These are phyloP conservation scores for Thalassaphorura encarpata DNA, from an alignment of 1,140 invertebrate species.

Conservation along the genomic window DNA sequence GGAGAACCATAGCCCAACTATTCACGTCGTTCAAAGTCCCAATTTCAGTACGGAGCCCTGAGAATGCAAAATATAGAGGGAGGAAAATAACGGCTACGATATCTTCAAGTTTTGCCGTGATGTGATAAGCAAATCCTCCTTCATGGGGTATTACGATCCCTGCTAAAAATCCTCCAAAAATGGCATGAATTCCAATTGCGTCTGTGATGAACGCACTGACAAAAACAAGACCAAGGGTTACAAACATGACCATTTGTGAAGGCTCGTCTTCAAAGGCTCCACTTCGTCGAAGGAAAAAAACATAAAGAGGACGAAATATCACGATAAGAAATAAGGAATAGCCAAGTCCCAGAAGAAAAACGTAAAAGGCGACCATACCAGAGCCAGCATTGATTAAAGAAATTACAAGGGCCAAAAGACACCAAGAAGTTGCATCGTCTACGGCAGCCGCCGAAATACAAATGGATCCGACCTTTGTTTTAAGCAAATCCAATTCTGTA, in stretches of 20 bases:
- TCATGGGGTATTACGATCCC: constrained; percentile 31
- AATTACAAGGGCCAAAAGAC: constrained; percentile 30
- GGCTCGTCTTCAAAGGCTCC: constrained; percentile 14
- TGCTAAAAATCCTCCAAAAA: constrained; percentile 31
- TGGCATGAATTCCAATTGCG: constrained; percentile 32
- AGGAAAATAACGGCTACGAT: constrained; percentile 22
- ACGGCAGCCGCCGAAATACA: constrained; percentile 33
- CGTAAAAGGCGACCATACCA: constrained; percentile 24
- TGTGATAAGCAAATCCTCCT: constrained; percentile 19
- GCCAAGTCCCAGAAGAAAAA: constrained; percentile 23
- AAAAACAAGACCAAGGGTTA: constrained; percentile 22
- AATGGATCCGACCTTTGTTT: constrained; percentile 31
- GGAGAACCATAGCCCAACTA: constrained; percentile 16
- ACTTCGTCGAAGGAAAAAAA: constrained; percentile 12
- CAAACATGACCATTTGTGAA: constrained; percentile 13
- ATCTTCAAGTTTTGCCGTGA: constrained; percentile 21
- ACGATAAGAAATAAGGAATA: constrained; percentile 14
- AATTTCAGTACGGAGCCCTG: constrained; percentile 19
- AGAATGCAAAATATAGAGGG: constrained; percentile 22
- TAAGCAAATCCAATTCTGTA: constrained; percentile 27
- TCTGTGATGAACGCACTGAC: constrained; percentile 32
- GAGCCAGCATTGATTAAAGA: constrained; percentile 30
- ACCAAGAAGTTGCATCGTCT: constrained; percentile 33
- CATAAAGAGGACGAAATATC: constrained; percentile 10
- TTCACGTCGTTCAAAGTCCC: constrained; percentile 13